Conservation (phyloP, 2,888 invertebrate genomes). For the Cecidostiba fungosa region DNA sequence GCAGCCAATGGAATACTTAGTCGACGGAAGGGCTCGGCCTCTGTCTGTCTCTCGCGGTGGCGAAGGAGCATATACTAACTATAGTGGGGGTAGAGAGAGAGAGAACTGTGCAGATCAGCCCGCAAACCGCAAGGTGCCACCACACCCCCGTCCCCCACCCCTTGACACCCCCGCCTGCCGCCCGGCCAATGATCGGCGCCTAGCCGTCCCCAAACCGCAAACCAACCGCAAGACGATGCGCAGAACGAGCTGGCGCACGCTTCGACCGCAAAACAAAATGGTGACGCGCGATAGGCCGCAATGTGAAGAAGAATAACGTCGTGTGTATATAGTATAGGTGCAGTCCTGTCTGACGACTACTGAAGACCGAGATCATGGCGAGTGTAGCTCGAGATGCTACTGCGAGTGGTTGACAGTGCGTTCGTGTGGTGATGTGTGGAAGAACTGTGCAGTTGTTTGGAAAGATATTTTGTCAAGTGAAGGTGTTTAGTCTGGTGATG, state of each 20-base stretch:
- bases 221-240: constrained; percentile 81
- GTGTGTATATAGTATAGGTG: background rate
- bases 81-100: constrained; percentile 6
- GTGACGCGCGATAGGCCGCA: constrained; percentile 67
- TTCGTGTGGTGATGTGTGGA: background rate
- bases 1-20: constrained; percentile 76
- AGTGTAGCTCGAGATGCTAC: background rate
- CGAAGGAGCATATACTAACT: background rate
- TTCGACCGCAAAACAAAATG: constrained; percentile 80
- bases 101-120: constrained; percentile 75
- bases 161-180: constrained; percentile 77
- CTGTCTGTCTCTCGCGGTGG: constrained; percentile 25
- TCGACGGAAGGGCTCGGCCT: constrained; percentile 48
- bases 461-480: too few species aligned
- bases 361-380: background rate
- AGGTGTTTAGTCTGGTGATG: too few species aligned
- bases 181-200: constrained; percentile 80
- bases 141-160: constrained; percentile 79
- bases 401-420: too few species aligned
- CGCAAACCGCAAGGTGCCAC: constrained; percentile 80
- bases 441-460: background rate
- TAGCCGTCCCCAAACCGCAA: constrained; percentile 79
- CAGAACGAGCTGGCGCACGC: constrained; percentile 75
- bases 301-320: background rate
- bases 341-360: background rate